Percentiles rank a stretch among this genome's conserved stretches.
Conservation (phyloP, 1,140 invertebrate genomes). For the Radopholus similis region DNA sequence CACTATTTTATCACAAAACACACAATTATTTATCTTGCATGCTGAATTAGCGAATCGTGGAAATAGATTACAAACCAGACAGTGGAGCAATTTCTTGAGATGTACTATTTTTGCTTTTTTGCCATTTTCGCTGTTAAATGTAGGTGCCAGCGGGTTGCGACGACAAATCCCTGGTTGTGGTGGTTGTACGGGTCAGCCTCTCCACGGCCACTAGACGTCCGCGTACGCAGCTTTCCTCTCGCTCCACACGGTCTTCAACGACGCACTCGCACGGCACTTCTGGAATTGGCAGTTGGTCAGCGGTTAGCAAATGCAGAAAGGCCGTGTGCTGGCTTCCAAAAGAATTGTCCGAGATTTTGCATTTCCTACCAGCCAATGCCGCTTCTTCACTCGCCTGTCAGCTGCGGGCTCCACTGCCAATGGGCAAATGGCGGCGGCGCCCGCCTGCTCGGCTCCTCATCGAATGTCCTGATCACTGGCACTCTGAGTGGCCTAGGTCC, state of each 20-base stretch:
- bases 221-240: constrained; percentile 1
- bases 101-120: background rate
- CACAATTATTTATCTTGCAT: no score
- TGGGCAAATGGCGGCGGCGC: background rate
- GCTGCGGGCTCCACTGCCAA: constrained; percentile 8
- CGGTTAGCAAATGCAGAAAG: background rate
- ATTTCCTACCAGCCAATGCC: background rate
- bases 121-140: background rate
- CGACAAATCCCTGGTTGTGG: background rate
- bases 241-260: constrained; percentile 15
- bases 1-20: background rate
- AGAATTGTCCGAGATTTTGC: background rate
- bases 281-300: background rate
- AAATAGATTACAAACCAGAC: no score
- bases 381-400: background rate
- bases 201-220: constrained; percentile 14
- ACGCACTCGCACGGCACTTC: background rate
- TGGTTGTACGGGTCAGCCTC: background rate
- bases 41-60: no score
- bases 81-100: no score
- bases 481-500: background rate
- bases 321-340: background rate
- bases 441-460: background rate
- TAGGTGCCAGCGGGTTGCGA: background rate
- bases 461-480: background rate